These are phyloP conservation scores for Mactromeris polynyma DNA, from an alignment of 2,888 invertebrate genomes.

Conservation along the genomic window DNA sequence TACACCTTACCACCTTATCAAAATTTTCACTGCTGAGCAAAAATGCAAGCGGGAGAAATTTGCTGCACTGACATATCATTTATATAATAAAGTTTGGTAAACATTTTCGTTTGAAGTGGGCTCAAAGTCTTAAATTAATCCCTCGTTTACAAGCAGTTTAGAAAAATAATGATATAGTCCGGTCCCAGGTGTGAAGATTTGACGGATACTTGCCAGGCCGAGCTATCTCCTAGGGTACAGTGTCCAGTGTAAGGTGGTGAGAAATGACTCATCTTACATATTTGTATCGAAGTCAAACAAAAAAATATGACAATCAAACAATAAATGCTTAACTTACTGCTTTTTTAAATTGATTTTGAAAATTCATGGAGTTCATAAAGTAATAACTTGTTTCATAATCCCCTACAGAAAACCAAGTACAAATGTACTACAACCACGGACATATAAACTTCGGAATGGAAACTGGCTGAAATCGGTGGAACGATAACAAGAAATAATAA, in stretches of 20 bases:
- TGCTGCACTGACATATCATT: conserved; percentile 44
- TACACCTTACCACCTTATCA: conserved; percentile 13
- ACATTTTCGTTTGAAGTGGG: conserved; percentile 62
- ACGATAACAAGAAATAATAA: too few species aligned
- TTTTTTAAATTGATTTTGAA: too few species aligned
- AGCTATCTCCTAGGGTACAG: conserved; percentile 31
- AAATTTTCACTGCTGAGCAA: conserved; percentile 51
- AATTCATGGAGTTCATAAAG: too few species aligned
- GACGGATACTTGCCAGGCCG: conserved; percentile 37
- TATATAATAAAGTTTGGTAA: conserved; percentile 56
- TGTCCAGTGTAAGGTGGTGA: background rate
- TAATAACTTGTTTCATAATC: too few species aligned
- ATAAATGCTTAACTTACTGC: background rate
- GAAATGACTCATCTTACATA: background rate
- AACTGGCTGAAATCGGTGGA: too few species aligned
- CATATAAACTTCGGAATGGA: too few species aligned
- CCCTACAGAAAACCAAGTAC: too few species aligned
- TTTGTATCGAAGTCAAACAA: background rate
- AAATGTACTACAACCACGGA: too few species aligned
- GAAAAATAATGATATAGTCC: conserved; percentile 41
- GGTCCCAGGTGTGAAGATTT: conserved; percentile 60
- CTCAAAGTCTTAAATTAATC: conserved; percentile 55
- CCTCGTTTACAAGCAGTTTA: conserved; percentile 54
- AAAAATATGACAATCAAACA: background rate
- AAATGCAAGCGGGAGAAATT: conserved; percentile 61